phyloP scores from a whole-genome alignment of 2,888 invertebrate genomes.

The Terebella lapidaria region DNA sequence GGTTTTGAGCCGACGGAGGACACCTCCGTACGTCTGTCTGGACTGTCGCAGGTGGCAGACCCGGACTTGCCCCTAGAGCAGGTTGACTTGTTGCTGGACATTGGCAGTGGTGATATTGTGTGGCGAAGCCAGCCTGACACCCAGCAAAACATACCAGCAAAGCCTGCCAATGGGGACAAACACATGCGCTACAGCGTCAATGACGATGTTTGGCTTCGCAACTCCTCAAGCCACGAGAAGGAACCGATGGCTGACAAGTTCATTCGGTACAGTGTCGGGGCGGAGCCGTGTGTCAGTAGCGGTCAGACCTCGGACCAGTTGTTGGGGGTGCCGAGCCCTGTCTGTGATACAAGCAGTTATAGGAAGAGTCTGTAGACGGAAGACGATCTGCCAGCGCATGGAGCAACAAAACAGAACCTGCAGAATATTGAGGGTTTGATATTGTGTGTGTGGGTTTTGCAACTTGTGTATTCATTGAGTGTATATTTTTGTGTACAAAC shows the following conservation, averaged over 20 bases:
- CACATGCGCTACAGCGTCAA: slow-evolving; percentile 2
- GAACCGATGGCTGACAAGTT: background rate
- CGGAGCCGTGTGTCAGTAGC: background rate
- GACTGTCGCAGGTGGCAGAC: background rate
- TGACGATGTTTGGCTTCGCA: background rate
- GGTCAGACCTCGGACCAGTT: background rate
- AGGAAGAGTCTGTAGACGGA: slow-evolving; percentile 6
- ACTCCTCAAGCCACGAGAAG: background rate
- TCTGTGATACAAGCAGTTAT: slow-evolving; percentile 1
- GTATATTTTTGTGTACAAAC: no score
- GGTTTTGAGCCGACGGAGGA: background rate
- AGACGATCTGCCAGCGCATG: no score
- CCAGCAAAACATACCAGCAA: background rate
- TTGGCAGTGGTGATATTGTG: background rate
- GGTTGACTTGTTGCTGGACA: background rate
- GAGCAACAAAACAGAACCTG: no score
- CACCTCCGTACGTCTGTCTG: background rate
- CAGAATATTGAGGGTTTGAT: no score
- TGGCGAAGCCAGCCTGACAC: background rate
- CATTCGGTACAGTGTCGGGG: background rate
- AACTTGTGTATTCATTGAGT: no score
- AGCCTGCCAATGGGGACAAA: background rate
- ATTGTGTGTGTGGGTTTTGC: no score
- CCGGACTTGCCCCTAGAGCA: no score
- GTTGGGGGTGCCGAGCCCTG: background rate